Percentiles rank a stretch among this genome's conserved stretches.
Evolutionary conservation across 2,797 vertebrate species (phyloP).

Genomic region (Lacerta bilineata): DNA sequence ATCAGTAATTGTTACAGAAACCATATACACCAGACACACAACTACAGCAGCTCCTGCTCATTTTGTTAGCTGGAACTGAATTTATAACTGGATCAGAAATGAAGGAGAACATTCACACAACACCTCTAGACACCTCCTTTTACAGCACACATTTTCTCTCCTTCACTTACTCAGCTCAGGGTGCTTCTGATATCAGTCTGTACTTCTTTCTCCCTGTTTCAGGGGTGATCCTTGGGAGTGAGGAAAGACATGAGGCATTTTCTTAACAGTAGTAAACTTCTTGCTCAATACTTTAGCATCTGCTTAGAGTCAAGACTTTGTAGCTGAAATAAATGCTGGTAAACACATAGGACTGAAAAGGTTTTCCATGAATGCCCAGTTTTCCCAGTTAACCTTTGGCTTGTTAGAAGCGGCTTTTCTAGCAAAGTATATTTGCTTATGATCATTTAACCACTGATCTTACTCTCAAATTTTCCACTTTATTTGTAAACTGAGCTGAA

Average conservation of each 20-base stretch:
- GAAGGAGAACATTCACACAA: no score
- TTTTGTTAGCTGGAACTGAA: neutral
- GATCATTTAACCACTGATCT: neutral
- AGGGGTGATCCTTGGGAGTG: neutral
- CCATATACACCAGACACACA: neutral
- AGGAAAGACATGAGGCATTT: neutral
- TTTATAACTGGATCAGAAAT: neutral
- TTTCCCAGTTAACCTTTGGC: neutral
- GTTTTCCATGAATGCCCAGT: neutral
- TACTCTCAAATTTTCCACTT: neutral
- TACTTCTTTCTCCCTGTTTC: neutral
- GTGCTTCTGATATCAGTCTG: neutral
- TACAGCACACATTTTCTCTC: neutral
- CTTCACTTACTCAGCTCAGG: no score
- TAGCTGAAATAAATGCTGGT: constrained; percentile 13
- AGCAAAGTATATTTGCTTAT: constrained; percentile 2
- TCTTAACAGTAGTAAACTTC: neutral
- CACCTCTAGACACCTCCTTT: neutral
- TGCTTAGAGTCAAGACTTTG: constrained; percentile 9
- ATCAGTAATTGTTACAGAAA: neutral
- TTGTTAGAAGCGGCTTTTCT: constrained; percentile 5
- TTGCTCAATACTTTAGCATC: neutral
- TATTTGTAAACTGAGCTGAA: neutral
- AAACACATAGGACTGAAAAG: constrained; percentile 2
- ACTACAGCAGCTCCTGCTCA: neutral